Percentiles rank a stretch among this genome's conserved stretches.
Evolutionary conservation across 2,888 invertebrate genomes (phyloP).

Genomic region (Noctuana brunneofusca): DNA sequence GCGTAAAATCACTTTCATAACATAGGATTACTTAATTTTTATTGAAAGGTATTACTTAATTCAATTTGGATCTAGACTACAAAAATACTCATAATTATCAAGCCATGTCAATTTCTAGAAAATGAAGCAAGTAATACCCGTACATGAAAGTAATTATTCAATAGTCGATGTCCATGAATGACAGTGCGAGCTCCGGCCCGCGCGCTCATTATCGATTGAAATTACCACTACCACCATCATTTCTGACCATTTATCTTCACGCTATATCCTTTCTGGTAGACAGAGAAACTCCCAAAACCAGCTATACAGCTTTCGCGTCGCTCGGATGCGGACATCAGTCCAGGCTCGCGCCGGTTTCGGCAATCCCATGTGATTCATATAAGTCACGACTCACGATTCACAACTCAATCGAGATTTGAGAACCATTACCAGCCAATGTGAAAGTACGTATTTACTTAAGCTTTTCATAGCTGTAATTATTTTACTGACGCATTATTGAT

Average conservation of each 20-base stretch:
- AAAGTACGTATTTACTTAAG: constrained; percentile 9
- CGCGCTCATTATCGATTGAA: constrained; percentile 12
- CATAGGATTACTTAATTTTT: no score
- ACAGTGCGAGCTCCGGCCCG: constrained; percentile 2
- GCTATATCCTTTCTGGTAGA: constrained; percentile 21
- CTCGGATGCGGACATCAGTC: constrained; percentile 7
- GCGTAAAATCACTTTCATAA: no score
- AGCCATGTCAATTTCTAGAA: background rate
- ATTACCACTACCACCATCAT: constrained; percentile 14
- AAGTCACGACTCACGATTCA: constrained; percentile 16
- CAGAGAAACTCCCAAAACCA: constrained; percentile 25
- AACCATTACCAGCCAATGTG: constrained; percentile 16
- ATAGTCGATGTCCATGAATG: constrained; percentile 11
- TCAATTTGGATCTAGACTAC: background rate
- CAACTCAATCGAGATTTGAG: constrained; percentile 18
- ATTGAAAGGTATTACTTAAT: background rate
- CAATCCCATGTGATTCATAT: constrained; percentile 7
- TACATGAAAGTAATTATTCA: constrained; percentile 19
- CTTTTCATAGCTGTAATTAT: background rate
- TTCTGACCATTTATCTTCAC: constrained; percentile 28
- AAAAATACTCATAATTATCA: background rate
- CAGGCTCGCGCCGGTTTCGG: constrained; percentile 22
- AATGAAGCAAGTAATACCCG: background rate
- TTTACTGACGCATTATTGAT: background rate
- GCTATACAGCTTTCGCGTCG: constrained; percentile 25